phyloP scores from a whole-genome alignment of 2,113 vertebrate species.

The Melanocharis versteri region DNA sequence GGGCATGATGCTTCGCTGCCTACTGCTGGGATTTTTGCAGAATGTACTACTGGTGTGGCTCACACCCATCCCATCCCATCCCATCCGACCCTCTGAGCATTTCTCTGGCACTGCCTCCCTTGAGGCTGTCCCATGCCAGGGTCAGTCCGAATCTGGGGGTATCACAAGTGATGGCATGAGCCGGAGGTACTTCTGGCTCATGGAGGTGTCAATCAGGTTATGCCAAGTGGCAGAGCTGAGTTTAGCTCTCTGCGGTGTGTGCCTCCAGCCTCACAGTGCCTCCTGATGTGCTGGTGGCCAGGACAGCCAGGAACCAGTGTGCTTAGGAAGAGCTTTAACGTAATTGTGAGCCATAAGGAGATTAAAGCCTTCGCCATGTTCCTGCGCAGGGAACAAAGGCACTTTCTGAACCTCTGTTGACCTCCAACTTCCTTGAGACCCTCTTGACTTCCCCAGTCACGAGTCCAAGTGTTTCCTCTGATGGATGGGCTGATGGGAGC shows the following conservation, averaged over 20 bases:
- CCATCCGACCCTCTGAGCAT: not conserved
- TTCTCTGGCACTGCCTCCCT: not conserved
- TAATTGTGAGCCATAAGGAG: not conserved
- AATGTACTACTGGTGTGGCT: not conserved
- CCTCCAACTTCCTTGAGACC: conserved; percentile 31
- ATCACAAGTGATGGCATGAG: not conserved
- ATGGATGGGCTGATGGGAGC: not conserved
- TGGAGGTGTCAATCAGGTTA: not conserved
- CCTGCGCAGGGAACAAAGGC: conserved; percentile 30
- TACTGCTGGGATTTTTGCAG: not conserved
- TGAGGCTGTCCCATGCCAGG: not conserved
- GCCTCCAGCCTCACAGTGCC: not conserved
- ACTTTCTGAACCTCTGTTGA: conserved; percentile 30
- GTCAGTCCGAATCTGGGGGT: fast-evolving
- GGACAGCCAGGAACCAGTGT: not conserved
- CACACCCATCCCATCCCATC: not conserved
- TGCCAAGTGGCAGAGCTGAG: not conserved
- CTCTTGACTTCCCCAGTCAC: not conserved
- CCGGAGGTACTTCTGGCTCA: fast-evolving
- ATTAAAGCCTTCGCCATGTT: conserved; percentile 10
- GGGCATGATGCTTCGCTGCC: not conserved
- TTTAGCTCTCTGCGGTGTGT: not conserved
- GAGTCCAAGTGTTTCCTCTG: not conserved
- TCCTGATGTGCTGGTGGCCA: not conserved
- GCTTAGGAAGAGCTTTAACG: conserved; percentile 24